A percentile compares a stretch with the other conserved stretches of the same genome.
These are phyloP conservation scores for Benitochromis conjunctus DNA, from an alignment of 2,113 vertebrate genomes.

Conservation along the genomic window DNA sequence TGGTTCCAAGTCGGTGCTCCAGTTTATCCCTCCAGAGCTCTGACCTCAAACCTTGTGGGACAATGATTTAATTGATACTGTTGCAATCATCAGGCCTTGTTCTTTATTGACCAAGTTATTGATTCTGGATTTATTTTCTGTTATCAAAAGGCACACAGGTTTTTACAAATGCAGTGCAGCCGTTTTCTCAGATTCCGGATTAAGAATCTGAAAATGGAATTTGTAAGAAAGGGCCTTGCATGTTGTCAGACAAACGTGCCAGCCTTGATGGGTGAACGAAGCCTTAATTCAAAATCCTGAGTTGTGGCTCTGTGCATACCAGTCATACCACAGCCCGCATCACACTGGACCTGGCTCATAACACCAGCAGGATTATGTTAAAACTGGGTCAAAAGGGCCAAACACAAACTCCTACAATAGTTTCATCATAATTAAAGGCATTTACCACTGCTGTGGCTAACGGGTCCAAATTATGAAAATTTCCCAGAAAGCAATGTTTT, in stretches of 20 bases:
- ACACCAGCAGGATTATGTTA: neutral
- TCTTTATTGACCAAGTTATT: neutral
- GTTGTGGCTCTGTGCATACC: neutral
- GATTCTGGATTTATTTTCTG: neutral
- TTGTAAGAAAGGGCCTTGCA: neutral
- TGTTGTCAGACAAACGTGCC: neutral
- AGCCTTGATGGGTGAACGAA: neutral
- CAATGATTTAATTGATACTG: neutral
- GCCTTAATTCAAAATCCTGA: neutral
- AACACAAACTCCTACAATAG: neutral
- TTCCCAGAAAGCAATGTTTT: neutral
- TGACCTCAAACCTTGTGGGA: neutral
- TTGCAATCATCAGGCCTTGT: neutral
- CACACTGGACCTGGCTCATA: neutral
- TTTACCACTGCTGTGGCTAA: neutral
- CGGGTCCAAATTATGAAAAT: neutral
- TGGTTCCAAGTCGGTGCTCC: neutral
- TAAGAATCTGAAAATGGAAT: neutral
- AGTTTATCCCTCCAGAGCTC: neutral
- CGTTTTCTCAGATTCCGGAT: neutral
- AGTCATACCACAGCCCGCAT: neutral
- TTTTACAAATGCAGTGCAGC: neutral
- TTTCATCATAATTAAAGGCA: neutral
- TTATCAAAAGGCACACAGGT: neutral
- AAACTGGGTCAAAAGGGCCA: neutral